Percentiles rank a stretch among this genome's conserved stretches.
Conservation (phyloP, 1,140 invertebrate species). For the Eubasilissa regina region DNA sequence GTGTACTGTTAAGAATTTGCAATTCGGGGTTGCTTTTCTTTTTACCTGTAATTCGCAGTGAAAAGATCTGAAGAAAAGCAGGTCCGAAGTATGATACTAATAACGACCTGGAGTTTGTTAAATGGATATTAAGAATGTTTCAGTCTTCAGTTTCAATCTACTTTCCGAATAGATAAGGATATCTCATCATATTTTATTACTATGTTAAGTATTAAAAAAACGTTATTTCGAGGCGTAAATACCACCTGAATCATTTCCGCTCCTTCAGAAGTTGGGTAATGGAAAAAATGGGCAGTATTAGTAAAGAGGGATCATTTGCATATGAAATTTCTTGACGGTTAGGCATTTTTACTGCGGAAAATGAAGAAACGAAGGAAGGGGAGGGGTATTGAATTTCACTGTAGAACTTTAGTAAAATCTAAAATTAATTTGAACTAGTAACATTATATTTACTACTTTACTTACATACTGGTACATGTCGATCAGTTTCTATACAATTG, state of each 20-base stretch:
- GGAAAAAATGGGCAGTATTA: slow-evolving; percentile 14
- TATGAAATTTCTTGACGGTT: slow-evolving; percentile 27
- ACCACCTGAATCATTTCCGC: slow-evolving; percentile 24
- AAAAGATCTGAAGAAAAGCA: no score
- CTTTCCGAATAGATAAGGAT: slow-evolving; percentile 12
- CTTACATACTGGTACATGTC: no score
- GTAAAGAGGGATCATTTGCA: slow-evolving; percentile 29
- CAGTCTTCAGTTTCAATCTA: not conserved
- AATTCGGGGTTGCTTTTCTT: no score
- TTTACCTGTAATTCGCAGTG: no score
- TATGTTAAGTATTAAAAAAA: slow-evolving; percentile 29
- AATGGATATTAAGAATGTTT: slow-evolving; percentile 7
- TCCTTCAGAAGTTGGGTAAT: slow-evolving; percentile 6
- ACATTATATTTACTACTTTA: no score
- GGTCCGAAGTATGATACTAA: no score
- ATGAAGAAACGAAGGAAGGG: slow-evolving; percentile 15
- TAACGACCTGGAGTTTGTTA: not conserved
- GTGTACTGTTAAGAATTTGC: no score
- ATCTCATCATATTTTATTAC: slow-evolving; percentile 40
- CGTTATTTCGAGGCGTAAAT: slow-evolving; percentile 25
- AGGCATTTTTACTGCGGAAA: slow-evolving; percentile 24
- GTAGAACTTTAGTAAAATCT: no score
- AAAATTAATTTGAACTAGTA: no score
- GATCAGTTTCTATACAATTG: no score
- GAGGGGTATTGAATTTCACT: slow-evolving; percentile 20